Percentiles rank a stretch among this genome's conserved stretches.
These are phyloP conservation scores for Anneissia japonica DNA, from an alignment of 35 echinoderm and acorn worm genomes.

Conservation along the genomic window DNA sequence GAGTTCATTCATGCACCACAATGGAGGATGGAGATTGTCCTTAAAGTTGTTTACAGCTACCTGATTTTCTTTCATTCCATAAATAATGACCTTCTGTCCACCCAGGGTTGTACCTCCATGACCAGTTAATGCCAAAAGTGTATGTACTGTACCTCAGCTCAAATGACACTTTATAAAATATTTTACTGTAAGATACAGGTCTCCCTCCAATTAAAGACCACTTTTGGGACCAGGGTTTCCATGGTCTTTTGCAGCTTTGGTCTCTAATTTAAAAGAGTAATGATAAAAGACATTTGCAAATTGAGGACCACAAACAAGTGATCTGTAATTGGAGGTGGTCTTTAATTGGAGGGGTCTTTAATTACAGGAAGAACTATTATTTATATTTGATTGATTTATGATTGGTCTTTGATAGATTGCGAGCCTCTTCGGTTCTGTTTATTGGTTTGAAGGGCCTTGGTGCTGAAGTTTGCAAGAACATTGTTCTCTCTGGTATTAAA, in stretches of 20 bases:
- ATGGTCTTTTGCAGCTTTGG: background rate
- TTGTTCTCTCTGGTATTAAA: constrained; percentile 87
- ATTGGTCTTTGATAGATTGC: constrained; percentile 25
- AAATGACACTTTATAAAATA: too few relatives aligned
- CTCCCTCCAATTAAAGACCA: too few relatives aligned
- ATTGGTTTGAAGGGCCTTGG: constrained; percentile 83
- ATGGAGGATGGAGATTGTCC: too few relatives aligned
- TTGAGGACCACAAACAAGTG: background rate
- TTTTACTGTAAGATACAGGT: too few relatives aligned
- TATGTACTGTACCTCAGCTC: too few relatives aligned
- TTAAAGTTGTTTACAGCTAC: too few relatives aligned
- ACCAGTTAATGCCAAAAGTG: too few relatives aligned
- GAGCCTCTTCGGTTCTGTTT: constrained; percentile 59
- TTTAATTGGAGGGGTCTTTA: background rate
- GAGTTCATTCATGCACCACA: too few relatives aligned
- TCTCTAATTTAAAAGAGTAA: background rate
- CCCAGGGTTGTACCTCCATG: too few relatives aligned
- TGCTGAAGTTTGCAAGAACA: constrained; percentile 95
- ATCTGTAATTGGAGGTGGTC: background rate
- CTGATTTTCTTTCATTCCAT: too few relatives aligned
- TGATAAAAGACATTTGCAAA: background rate
- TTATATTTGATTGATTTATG: background rate
- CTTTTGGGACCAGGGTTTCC: background rate
- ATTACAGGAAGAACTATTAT: background rate
- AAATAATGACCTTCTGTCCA: too few relatives aligned